Evolutionary conservation across 2,888 invertebrate genomes (phyloP).

Genomic region (Rhagonycha lutea): DNA sequence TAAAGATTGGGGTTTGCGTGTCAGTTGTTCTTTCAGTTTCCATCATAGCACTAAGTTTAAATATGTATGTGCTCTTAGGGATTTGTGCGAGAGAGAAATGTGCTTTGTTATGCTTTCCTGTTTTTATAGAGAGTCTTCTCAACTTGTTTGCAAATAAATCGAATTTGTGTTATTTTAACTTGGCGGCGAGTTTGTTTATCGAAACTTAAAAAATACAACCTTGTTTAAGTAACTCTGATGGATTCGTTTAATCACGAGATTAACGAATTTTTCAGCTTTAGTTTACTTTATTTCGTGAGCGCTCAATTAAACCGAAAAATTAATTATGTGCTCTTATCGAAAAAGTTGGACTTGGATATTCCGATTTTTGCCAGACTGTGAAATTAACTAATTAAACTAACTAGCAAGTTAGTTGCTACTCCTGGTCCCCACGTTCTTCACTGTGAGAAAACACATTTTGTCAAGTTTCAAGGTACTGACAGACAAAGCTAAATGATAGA

Average conservation of each 20-base stretch:
- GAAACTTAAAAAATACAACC: conserved; percentile 20
- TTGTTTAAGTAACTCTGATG: conserved; percentile 19
- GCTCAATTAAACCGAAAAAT: not conserved
- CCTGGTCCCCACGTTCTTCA: conserved; percentile 1
- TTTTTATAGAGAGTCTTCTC: conserved; percentile 30
- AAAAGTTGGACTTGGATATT: not conserved
- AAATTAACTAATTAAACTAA: conserved; percentile 11
- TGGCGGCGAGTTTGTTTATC: conserved; percentile 24
- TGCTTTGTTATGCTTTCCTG: conserved; percentile 29
- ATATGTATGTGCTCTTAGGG: conserved; percentile 34
- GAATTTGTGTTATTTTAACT: conserved; percentile 37
- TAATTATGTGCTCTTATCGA: not conserved
- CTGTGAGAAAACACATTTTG: conserved; percentile 17
- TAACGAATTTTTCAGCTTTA: conserved; percentile 6
- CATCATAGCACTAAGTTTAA: conserved; percentile 27
- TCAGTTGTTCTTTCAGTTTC: conserved; percentile 21
- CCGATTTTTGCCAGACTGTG: conserved; percentile 2
- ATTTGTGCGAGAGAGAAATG: conserved; percentile 28
- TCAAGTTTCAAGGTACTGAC: conserved; percentile 2
- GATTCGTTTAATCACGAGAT: conserved; percentile 24
- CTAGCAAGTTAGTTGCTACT: conserved; percentile 3
- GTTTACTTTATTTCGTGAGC: not conserved
- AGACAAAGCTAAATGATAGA: conserved; percentile 23
- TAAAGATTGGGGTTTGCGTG: conserved; percentile 15
- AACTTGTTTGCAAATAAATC: conserved; percentile 38